Base-by-base conservation (phyloP, 2,797 vertebrate genomes). In the Todus mexicanus region DNA sequence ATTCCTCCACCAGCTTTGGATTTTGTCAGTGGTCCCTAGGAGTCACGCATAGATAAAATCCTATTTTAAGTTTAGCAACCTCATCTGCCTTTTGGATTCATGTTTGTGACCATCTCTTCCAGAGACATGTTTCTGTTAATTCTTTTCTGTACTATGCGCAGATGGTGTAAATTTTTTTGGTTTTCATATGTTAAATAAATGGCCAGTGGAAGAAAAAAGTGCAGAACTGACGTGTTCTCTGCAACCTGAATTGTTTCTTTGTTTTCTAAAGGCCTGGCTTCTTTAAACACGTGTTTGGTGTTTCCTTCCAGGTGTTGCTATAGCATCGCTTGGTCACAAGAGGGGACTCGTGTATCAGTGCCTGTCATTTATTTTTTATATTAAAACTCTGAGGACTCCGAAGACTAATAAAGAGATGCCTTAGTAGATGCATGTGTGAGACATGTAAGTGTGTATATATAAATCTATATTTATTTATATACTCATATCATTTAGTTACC, bases 271-370 rank as follows among this genome's bases (percentile, higher is more conserved):
- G 7, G 7, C 63, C 43, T 76, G 35, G n/a, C 0, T 1, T 14
- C 26, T 56, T 72, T 38, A 50, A 73, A 26, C 27, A 21, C 3
- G 0, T 15, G 4, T 9, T 29, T 38, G n/a, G 5, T 51, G 6
- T 45, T n/a, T 38, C 7, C 27, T 73, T 73, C 29, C 48, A 45
- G 42, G 11, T 50, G 17, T 35, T 93, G 95, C 87, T 81, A 3
- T 96, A 73, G 20, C 92, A 26, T 14, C 29, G 0, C 21, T 84
- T 63, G 61, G 92, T 75, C 96, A 86, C 96, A 89, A 94, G 96
- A 95, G 95, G 95, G 96, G 86, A 74, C 92, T 93, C 84, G 0
- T 12, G 7, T 29, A 66, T 69, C 85, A 78, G 48, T 29, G 38
- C 47, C 15, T 21, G 2, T 17, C 31, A 12, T 82, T 70, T 69